Evolutionary conservation across 2,797 vertebrate species (phyloP).

Genomic region (Chanos chanos): DNA sequence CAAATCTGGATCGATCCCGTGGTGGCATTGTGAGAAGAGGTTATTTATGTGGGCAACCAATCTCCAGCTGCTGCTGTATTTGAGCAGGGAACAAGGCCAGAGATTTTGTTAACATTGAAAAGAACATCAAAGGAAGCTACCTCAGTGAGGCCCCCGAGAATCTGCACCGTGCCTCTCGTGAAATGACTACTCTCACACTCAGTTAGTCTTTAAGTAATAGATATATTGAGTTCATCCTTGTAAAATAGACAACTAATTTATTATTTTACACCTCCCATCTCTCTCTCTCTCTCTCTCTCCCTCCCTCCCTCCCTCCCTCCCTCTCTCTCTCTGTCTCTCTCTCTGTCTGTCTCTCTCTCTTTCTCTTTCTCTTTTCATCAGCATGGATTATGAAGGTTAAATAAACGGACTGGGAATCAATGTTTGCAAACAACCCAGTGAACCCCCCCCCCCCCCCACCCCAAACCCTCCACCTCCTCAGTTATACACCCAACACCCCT

Average conservation of each 20-base stretch:
- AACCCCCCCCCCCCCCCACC: no score
- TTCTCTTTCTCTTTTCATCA: constrained; percentile 69
- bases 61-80: constrained; percentile 97
- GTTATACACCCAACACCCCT: constrained; percentile 48
- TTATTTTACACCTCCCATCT: no score
- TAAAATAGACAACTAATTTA: constrained; percentile 99
- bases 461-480: no score
- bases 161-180: constrained; percentile 74
- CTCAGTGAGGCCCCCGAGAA: constrained; percentile 77
- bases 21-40: constrained; percentile 90
- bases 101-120: constrained; percentile 99
- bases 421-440: no score
- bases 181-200: constrained; percentile 96
- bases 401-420: no score
- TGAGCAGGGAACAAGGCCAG: constrained; percentile 95
- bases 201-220: constrained; percentile 99
- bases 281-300: constrained; percentile 46
- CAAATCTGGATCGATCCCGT: constrained; percentile 95
- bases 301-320: constrained; percentile 28
- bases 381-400: constrained; percentile 98
- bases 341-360: constrained; percentile 20
- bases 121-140: constrained; percentile 92
- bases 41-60: constrained; percentile 99
- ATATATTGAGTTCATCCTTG: constrained; percentile 99
- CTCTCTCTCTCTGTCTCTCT: constrained; percentile 32